Percentiles rank a stretch among this genome's conserved stretches.
These are phyloP conservation scores for Cathartes aura DNA, from an alignment of 2,113 vertebrate species.

Conservation along the genomic window DNA sequence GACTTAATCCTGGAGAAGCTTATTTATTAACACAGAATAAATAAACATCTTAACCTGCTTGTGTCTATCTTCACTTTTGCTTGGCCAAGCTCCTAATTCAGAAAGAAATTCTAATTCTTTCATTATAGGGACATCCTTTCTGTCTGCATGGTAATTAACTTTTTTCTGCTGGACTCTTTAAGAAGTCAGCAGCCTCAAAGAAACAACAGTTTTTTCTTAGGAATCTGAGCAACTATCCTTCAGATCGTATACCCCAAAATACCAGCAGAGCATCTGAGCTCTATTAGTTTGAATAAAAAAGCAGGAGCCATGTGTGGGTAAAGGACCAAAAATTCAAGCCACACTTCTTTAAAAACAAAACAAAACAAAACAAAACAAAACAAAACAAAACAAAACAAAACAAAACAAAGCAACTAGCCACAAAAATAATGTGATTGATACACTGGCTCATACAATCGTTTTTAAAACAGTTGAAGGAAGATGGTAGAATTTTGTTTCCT, in stretches of 20 bases:
- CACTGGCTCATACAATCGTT: not conserved
- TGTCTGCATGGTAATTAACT: not conserved
- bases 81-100: not conserved
- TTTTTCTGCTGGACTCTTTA: not conserved
- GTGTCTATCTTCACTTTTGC: not conserved
- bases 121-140: not conserved
- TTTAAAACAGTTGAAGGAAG: not conserved
- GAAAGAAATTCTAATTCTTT: not conserved
- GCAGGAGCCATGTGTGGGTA: not conserved
- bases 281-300: slow-evolving; percentile 17
- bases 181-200: not conserved
- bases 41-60: slow-evolving; percentile 22
- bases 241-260: not conserved
- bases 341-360: not conserved
- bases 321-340: not conserved
- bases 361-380: not conserved
- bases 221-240: not conserved
- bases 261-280: not conserved
- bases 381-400: not conserved
- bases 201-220: not conserved
- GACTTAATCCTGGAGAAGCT: slow-evolving; percentile 10
- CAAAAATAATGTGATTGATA: not conserved
- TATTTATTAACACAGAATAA: slow-evolving; percentile 35
- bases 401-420: not conserved
- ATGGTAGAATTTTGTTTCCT: not conserved